phyloP scores from a whole-genome alignment of 1,140 invertebrate genomes.

The Drosophila teissieri region DNA sequence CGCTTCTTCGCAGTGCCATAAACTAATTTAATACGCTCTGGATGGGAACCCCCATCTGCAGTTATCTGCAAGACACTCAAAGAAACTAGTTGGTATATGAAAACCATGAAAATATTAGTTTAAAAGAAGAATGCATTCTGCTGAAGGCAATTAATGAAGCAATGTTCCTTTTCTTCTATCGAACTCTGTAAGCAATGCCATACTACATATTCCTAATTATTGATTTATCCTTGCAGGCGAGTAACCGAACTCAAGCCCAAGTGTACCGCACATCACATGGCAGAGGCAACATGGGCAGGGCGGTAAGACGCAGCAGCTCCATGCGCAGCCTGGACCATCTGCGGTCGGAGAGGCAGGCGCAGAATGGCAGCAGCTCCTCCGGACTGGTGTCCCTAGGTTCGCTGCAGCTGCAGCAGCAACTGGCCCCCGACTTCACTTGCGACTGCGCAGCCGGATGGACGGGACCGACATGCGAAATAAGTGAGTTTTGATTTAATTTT shows the following conservation, averaged over 20 bases:
- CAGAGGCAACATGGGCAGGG: constrained; percentile 84
- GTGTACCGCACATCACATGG: constrained; percentile 83
- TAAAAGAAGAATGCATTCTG: too few relatives aligned
- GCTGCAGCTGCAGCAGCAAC: constrained; percentile 30
- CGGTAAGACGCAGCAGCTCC: constrained; percentile 82
- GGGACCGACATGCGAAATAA: constrained; percentile 91
- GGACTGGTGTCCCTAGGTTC: constrained; percentile 3
- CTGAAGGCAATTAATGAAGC: too few relatives aligned
- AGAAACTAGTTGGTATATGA: neutral
- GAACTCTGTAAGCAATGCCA: too few relatives aligned
- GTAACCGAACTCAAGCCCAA: constrained; percentile 63
- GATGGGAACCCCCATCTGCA: neutral
- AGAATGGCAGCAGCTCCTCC: constrained; percentile 43
- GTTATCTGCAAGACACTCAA: constrained; percentile 10
- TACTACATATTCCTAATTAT: too few relatives aligned
- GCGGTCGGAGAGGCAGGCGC: constrained; percentile 34
- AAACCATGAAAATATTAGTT: neutral
- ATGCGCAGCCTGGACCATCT: constrained; percentile 67
- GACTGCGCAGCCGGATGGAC: constrained; percentile 94
- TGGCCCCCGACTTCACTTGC: constrained; percentile 88
- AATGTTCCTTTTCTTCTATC: too few relatives aligned
- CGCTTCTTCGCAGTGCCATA: constrained; percentile 60
- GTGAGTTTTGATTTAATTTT: constrained; percentile 86
- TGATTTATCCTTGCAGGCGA: constrained; percentile 38
- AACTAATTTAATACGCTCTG: constrained; percentile 70